Conservation (phyloP, 2,113 vertebrate species). For the Ornithorhynchus anatinus region DNA sequence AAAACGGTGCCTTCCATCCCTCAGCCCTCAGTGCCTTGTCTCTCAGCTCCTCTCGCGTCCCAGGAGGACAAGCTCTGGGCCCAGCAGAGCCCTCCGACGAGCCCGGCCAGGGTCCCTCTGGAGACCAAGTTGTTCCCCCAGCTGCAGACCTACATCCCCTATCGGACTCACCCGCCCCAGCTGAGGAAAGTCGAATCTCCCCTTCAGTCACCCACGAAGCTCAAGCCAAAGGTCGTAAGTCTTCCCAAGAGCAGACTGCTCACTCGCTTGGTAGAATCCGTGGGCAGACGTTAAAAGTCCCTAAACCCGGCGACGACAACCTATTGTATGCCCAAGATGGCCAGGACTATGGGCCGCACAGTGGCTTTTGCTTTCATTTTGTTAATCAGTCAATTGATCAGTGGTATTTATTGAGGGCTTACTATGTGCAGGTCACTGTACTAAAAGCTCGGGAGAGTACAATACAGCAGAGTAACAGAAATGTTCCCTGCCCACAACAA, state of each 20-base stretch:
- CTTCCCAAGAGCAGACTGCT: not conserved
- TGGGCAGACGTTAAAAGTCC: too few relatives aligned
- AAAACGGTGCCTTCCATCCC: slow-evolving; percentile 94
- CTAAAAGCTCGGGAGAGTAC: too few relatives aligned
- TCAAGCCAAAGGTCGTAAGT: slow-evolving; percentile 84
- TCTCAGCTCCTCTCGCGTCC: slow-evolving; percentile 71
- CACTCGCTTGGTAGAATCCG: too few relatives aligned
- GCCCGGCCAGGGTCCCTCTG: slow-evolving; percentile 73
- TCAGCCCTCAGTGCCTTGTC: slow-evolving; percentile 90
- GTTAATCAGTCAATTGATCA: too few relatives aligned
- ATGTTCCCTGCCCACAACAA: too few relatives aligned
- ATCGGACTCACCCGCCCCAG: slow-evolving; percentile 71
- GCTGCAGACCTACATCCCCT: slow-evolving; percentile 75
- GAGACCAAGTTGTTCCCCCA: slow-evolving; percentile 80
- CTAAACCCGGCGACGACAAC: too few relatives aligned
- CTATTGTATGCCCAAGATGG: too few relatives aligned
- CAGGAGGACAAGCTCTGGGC: slow-evolving; percentile 74
- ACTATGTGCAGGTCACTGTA: too few relatives aligned
- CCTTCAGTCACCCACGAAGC: slow-evolving; percentile 69
- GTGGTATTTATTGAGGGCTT: too few relatives aligned
- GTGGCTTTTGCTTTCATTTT: too few relatives aligned
- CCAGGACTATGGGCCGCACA: too few relatives aligned
- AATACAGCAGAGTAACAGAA: too few relatives aligned
- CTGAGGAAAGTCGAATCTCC: slow-evolving; percentile 72
- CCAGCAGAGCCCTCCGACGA: slow-evolving; percentile 78